Conservation (phyloP, 2,888 invertebrate genomes). For the Tenthredo livida region DNA sequence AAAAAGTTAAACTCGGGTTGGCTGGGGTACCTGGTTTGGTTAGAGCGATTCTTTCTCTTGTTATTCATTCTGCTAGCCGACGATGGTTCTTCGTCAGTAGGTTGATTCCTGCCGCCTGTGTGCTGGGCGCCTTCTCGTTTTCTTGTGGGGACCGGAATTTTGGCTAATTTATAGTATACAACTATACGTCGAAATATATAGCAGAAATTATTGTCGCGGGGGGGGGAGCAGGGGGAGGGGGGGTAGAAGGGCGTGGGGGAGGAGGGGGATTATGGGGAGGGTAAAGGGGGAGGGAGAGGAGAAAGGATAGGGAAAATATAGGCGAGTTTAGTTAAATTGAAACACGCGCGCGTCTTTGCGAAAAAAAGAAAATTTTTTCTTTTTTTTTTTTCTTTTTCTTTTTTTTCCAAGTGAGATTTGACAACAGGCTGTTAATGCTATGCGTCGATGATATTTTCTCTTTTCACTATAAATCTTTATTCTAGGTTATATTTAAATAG, state of each 20-base stretch:
- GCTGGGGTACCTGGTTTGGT: constrained; percentile 89
- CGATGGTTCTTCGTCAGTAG: constrained; percentile 72
- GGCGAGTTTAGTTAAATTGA: constrained; percentile 43
- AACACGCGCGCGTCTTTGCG: constrained; percentile 31
- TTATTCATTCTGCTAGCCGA: constrained; percentile 86
- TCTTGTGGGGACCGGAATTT: constrained; percentile 93
- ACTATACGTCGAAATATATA: constrained; percentile 56
- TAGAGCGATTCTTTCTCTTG: constrained; percentile 92
- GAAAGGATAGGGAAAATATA: neutral
- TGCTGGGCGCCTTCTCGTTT: constrained; percentile 89
- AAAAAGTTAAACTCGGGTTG: too few species aligned
- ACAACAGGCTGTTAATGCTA: constrained; percentile 53
- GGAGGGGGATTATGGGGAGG: neutral
- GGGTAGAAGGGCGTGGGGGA: neutral
- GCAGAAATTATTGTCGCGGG: neutral
- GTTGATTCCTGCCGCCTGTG: constrained; percentile 80
- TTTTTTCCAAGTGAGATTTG: constrained; percentile 42
- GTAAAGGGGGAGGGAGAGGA: neutral
- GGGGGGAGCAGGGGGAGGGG: neutral
- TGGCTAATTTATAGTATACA: constrained; percentile 79
- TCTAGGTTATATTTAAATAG: constrained; percentile 35
- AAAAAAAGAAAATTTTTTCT: too few species aligned
- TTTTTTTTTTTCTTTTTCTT: too few species aligned
- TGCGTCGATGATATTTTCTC: constrained; percentile 32
- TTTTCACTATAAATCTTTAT: neutral